Evolutionary conservation across 2,797 vertebrate species (phyloP), one percentile per base, ranked within the genome.

Genomic region (Enteromius fasciolatus): DNA sequence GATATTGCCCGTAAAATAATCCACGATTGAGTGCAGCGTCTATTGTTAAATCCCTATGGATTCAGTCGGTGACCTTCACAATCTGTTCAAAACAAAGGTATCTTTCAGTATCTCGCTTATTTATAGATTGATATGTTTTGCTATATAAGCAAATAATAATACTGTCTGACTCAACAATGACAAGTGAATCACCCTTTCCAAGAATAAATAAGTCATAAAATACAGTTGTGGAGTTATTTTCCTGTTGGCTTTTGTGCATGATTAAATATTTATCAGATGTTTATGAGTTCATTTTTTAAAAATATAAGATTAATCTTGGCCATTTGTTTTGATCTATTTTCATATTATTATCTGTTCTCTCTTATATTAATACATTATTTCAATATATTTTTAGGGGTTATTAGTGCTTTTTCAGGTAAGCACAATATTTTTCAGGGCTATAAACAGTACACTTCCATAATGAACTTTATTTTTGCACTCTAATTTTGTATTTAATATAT

Each of bases 1-100:
- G 61, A 78, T 78, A 52, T 78, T 78, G 72, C 48, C 17, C 67
- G 80, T 68, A 82, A 82, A 76, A 33, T 68, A 54, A 82, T 66
- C 63, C 31, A 44, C 28, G 70, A 81, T 33, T 20, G n/a, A 74
- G 31, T n/a, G 31, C 46, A 15, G 15, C 9, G 4, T 54, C 36
- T 44, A 76, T 31, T 25, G 36, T 9, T 66, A 31, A n/a, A 39
- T 44, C 1, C 3, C 46, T 18, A 66, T 6, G 23, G 70, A 74
- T 54, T 54, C 33, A 8, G 41, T 33, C 15, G 23, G 8, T 66
- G 73, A 82, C 80, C 36, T 82, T 82, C 44, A 50, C 61, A 67
- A 44, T 75, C 69, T 73, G 15, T 72, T 64, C 6, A 54, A 54
- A 74, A 52, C 28, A 63, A 81, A 23, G 9, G 1, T 6, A 66